A percentile compares a stretch with the other conserved stretches of the same genome.
These are phyloP conservation scores for Drosophila rufa DNA, from an alignment of 1,140 invertebrate species.

Conservation along the genomic window DNA sequence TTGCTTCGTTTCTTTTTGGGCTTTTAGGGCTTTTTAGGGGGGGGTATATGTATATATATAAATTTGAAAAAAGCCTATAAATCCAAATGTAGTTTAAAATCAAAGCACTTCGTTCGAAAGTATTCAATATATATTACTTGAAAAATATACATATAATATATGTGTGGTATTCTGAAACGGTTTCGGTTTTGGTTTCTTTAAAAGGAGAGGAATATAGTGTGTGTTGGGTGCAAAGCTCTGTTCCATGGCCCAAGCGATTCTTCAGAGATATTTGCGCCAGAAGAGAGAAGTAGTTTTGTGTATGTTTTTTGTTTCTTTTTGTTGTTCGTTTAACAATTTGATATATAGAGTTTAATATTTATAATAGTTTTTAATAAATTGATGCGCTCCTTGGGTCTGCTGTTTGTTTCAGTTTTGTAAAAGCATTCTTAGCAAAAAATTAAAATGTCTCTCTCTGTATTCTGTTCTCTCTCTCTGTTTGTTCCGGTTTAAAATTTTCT, in stretches of 20 bases:
- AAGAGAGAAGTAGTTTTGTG: conserved; percentile 57
- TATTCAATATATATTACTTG: conserved; percentile 40
- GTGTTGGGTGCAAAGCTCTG: conserved; percentile 47
- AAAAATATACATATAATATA: conserved; percentile 20
- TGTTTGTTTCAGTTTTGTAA: conserved; percentile 64
- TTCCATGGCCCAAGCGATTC: conserved; percentile 55
- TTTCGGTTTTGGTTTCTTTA: conserved; percentile 19
- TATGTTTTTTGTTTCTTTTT: conserved; percentile 43
- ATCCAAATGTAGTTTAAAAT: conserved; percentile 71
- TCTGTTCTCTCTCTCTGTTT: conserved; percentile 32
- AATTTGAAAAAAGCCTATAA: conserved; percentile 82
- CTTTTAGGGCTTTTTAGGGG: neutral
- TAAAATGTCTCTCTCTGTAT: conserved; percentile 62
- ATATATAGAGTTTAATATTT: conserved; percentile 75
- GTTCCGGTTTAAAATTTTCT: conserved; percentile 56
- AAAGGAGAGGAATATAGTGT: conserved; percentile 29
- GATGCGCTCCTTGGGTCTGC: conserved; percentile 55
- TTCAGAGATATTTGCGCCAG: conserved; percentile 63
- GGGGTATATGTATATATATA: conserved; percentile 64
- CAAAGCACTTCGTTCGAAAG: conserved; percentile 58
- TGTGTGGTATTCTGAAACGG: conserved; percentile 27
- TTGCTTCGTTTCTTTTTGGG: conserved; percentile 21
- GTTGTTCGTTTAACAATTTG: conserved; percentile 74
- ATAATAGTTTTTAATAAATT: conserved; percentile 79
- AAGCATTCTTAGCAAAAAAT: conserved; percentile 84